phyloP scores from a whole-genome alignment of 2,797 vertebrate species.

The Triplophysa bombifrons region DNA sequence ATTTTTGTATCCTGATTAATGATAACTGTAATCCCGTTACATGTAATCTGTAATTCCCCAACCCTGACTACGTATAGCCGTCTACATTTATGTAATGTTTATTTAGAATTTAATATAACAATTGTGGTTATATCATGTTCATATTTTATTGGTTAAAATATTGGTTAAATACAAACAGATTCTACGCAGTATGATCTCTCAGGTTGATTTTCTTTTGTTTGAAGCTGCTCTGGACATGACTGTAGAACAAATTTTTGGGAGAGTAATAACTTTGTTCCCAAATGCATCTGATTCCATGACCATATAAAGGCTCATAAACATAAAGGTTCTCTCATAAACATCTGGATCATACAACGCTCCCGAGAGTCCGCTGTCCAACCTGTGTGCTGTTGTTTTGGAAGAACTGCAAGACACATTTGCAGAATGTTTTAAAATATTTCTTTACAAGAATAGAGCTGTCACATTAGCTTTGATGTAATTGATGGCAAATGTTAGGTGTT shows the following conservation, averaged over 20 bases:
- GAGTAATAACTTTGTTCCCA: conserved; percentile 40
- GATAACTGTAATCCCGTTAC: no score
- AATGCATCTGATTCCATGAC: conserved; percentile 29
- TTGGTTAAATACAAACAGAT: neutral
- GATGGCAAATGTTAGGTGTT: no score
- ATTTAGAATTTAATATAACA: no score
- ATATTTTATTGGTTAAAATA: no score
- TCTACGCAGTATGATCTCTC: neutral
- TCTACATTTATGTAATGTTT: neutral
- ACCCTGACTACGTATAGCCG: neutral
- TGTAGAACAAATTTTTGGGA: conserved; percentile 52
- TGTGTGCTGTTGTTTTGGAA: neutral
- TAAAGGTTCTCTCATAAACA: no score
- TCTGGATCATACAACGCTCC: conserved; percentile 55
- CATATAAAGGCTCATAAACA: conserved; percentile 50
- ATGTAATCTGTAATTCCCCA: no score
- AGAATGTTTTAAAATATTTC: no score
- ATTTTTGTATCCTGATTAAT: no score
- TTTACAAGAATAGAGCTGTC: no score
- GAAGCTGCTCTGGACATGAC: conserved; percentile 28
- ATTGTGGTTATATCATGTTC: no score
- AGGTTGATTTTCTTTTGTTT: conserved; percentile 31
- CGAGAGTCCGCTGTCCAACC: neutral
- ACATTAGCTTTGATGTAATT: no score
- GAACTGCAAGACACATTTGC: no score